A percentile compares a stretch with the other conserved stretches of the same genome.
Conservation (phyloP, 2,113 vertebrate species). For the Trichechus manatus region DNA sequence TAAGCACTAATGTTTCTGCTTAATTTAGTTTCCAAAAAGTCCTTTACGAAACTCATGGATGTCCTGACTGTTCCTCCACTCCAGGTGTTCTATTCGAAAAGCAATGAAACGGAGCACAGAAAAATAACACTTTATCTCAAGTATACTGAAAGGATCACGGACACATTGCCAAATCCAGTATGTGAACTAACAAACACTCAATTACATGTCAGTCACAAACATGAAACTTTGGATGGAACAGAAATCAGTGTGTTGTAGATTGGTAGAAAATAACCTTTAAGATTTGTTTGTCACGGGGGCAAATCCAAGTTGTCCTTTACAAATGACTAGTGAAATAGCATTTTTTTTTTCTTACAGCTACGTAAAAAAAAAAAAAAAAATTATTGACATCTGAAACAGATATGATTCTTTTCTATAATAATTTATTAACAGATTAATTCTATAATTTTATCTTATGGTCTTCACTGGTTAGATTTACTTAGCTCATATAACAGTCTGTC, state of each 20-base stretch:
- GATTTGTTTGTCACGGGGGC: background rate
- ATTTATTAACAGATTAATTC: slow-evolving; percentile 32
- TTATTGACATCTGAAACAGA: background rate
- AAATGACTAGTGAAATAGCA: background rate
- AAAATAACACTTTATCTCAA: slow-evolving; percentile 58
- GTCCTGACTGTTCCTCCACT: background rate
- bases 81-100: slow-evolving; percentile 44
- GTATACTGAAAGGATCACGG: background rate
- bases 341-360: background rate
- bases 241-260: background rate
- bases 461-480: background rate
- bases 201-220: slow-evolving; percentile 42
- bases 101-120: slow-evolving; percentile 27
- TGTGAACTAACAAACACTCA: slow-evolving; percentile 19
- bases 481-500: background rate
- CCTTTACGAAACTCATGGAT: background rate
- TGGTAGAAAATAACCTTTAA: slow-evolving; percentile 37
- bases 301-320: background rate
- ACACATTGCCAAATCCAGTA: slow-evolving; percentile 4
- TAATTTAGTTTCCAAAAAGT: slow-evolving; percentile 41
- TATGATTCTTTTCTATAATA: slow-evolving; percentile 3
- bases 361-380: background rate
- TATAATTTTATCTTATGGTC: background rate
- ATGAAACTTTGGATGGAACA: background rate
- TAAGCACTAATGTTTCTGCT: background rate